Evolutionary conservation across 2,888 invertebrate genomes (phyloP).

Genomic region (Tinea pellionella): DNA sequence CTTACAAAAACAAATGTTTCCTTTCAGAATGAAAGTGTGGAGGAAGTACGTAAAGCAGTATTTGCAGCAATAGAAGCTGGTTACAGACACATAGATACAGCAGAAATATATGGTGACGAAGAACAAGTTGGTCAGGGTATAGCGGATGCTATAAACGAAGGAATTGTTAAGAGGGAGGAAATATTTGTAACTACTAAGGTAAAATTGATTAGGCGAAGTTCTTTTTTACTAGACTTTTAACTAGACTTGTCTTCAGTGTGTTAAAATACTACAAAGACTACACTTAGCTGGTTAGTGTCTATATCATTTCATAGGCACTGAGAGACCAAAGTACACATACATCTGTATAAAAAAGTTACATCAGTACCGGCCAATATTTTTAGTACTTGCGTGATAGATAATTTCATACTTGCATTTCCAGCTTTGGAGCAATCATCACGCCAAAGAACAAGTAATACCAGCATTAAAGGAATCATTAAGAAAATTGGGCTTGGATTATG

Average conservation of each 20-base stretch:
- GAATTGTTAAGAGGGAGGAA: conserved; percentile 61
- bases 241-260: too few species aligned
- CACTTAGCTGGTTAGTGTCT: too few species aligned
- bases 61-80: conserved; percentile 71
- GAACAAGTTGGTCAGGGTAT: conserved; percentile 67
- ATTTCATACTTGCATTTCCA: conserved; percentile 15
- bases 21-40: conserved; percentile 2
- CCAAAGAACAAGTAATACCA: conserved; percentile 23
- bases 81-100: conserved; percentile 75
- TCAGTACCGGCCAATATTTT: too few species aligned
- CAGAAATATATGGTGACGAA: conserved; percentile 69
- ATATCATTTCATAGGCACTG: too few species aligned
- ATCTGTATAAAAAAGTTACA: too few species aligned
- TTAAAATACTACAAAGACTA: too few species aligned
- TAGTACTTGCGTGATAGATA: too few species aligned
- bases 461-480: conserved; percentile 32
- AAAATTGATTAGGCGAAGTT: too few species aligned
- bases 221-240: too few species aligned
- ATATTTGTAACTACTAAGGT: conserved; percentile 71
- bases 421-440: conserved; percentile 26
- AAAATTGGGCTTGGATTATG: conserved; percentile 44
- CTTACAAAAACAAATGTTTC: not conserved
- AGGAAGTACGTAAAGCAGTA: conserved; percentile 22
- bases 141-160: conserved; percentile 56
- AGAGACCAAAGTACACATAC: too few species aligned